phyloP scores from a whole-genome alignment of 35 echinoderm and acorn worm species.

The Ptychodera flava region DNA sequence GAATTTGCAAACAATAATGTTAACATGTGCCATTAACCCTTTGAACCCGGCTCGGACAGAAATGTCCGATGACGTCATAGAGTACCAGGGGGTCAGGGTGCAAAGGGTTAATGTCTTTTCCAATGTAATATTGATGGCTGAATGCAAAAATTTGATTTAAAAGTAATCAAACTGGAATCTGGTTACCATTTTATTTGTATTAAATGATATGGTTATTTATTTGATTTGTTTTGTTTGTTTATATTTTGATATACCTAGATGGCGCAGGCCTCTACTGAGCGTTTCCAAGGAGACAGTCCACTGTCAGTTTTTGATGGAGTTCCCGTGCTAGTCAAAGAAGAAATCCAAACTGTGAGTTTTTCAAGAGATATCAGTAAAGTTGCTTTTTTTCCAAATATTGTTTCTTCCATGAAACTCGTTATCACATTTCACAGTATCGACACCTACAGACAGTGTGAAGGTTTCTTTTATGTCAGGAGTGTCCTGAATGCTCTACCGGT shows the following conservation, averaged over 20 bases:
- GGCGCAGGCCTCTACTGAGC: slow-evolving; percentile 54
- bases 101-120: too few species aligned
- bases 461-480: not conserved
- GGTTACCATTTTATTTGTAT: too few species aligned
- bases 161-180: too few species aligned
- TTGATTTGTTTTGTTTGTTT: not conserved
- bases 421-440: not conserved
- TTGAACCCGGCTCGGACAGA: too few species aligned
- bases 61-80: too few species aligned
- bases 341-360: slow-evolving; percentile 58
- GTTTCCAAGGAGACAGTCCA: slow-evolving; percentile 29
- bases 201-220: too few species aligned
- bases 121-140: too few species aligned
- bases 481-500: not conserved
- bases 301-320: slow-evolving; percentile 82
- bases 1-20: too few species aligned
- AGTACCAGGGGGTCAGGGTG: too few species aligned
- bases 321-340: slow-evolving; percentile 71
- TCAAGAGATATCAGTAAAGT: not conserved
- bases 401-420: not conserved
- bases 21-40: too few species aligned
- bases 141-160: too few species aligned
- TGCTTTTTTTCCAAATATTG: not conserved
- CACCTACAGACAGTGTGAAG: not conserved
- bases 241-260: slow-evolving; percentile 44